A percentile compares a stretch with the other conserved stretches of the same genome.
phyloP scores from a whole-genome alignment of 2,888 invertebrate genomes.

The Eupithecia exiguata region DNA sequence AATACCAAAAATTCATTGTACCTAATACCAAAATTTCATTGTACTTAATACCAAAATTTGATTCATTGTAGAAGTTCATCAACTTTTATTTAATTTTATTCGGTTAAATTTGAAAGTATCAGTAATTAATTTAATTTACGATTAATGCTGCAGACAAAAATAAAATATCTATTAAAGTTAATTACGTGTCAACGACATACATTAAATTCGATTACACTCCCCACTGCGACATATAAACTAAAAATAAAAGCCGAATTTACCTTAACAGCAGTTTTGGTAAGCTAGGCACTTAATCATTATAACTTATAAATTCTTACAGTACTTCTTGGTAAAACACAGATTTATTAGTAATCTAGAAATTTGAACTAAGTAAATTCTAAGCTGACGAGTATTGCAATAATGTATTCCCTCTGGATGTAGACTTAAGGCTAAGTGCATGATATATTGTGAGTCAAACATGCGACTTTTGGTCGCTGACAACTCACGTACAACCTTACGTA shows the following conservation, averaged over 20 bases:
- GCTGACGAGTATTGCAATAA: slow-evolving; percentile 13
- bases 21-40: no score
- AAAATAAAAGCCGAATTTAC: background rate
- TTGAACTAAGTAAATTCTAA: background rate
- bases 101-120: no score
- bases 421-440: slow-evolving; percentile 25
- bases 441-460: background rate
- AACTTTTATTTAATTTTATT: no score
- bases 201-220: no score
- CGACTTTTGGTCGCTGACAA: slow-evolving; percentile 7
- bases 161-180: no score
- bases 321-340: background rate
- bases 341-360: background rate
- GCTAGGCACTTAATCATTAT: background rate
- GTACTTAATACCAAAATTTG: no score
- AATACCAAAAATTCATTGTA: no score
- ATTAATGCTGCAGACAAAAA: background rate
- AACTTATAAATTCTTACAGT: background rate
- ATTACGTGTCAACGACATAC: no score
- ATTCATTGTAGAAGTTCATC: no score
- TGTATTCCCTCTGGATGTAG: slow-evolving; percentile 21
- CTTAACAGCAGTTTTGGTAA: background rate
- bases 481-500: background rate
- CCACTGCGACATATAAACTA: background rate
- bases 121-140: no score